A percentile compares a stretch with the other conserved stretches of the same genome.
Evolutionary conservation across 1,140 invertebrate genomes (phyloP).

Genomic region (Zaprionus davidi): DNA sequence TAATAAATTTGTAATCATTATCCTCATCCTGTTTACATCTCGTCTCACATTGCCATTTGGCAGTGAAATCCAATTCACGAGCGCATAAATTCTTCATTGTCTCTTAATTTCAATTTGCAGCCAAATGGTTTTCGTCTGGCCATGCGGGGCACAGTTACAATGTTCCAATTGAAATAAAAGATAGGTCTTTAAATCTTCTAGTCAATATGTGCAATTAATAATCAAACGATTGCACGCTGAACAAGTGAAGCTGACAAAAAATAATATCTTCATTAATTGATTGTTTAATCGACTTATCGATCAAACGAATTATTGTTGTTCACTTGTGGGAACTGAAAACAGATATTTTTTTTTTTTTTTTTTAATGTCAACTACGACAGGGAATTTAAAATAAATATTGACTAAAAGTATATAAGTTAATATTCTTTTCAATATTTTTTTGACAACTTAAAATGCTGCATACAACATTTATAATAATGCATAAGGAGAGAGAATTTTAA

Average conservation of each 20-base stretch:
- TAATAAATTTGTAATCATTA: constrained; percentile 72
- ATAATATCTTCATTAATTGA: neutral
- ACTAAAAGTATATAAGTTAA: no score
- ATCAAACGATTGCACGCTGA: neutral
- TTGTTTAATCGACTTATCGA: neutral
- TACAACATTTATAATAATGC: no score
- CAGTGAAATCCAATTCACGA: constrained; percentile 26
- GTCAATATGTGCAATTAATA: neutral
- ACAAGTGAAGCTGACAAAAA: neutral
- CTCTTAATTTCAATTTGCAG: constrained; percentile 31
- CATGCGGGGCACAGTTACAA: neutral
- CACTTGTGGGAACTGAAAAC: no score
- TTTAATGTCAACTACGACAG: no score
- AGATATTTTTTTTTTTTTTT: no score
- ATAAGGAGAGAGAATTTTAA: no score
- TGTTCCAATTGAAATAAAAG: neutral
- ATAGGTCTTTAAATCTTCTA: neutral
- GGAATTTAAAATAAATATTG: no score
- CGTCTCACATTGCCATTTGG: constrained; percentile 18
- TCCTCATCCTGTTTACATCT: constrained; percentile 32
- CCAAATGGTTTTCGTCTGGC: constrained; percentile 21
- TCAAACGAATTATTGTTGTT: no score
- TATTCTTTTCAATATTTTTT: no score
- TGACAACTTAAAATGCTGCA: no score
- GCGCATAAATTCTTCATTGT: constrained; percentile 23